Percentiles rank a stretch among this genome's conserved stretches.
Conservation (phyloP, 2,797 vertebrate genomes). For the Dryobates pubescens region DNA sequence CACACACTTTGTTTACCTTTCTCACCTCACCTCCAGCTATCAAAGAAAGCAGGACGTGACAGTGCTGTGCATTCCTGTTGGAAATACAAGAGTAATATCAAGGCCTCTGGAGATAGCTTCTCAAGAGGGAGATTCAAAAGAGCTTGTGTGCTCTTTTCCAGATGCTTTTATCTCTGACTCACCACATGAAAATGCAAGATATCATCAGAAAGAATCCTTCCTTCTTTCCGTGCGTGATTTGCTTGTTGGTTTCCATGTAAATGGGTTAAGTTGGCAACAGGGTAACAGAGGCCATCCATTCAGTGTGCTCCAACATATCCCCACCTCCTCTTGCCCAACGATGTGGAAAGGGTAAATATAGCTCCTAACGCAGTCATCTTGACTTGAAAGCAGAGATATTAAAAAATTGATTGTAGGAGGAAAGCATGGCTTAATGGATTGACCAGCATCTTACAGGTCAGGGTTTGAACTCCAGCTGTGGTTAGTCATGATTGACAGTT, state of each 20-base stretch:
- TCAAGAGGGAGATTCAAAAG: constrained; percentile 13
- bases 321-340: neutral
- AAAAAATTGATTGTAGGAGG: neutral
- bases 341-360: neutral
- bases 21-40: neutral
- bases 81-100: neutral
- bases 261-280: neutral
- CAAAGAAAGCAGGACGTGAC: neutral
- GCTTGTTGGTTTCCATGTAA: constrained; percentile 24
- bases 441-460: neutral
- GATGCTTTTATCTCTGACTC: constrained; percentile 58
- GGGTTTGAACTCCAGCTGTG: neutral
- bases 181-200: constrained; percentile 44
- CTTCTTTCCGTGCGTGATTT: neutral
- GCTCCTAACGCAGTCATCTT: neutral
- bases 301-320: neutral
- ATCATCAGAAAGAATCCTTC: constrained; percentile 25
- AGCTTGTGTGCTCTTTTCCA: neutral
- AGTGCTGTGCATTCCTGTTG: neutral
- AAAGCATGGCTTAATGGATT: neutral
- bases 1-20: neutral
- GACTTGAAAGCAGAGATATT: neutral
- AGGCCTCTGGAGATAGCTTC: neutral
- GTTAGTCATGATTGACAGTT: neutral
- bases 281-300: neutral